Evolutionary conservation across 2,888 invertebrate species (phyloP).

Genomic region (Drosophila algonquin): DNA sequence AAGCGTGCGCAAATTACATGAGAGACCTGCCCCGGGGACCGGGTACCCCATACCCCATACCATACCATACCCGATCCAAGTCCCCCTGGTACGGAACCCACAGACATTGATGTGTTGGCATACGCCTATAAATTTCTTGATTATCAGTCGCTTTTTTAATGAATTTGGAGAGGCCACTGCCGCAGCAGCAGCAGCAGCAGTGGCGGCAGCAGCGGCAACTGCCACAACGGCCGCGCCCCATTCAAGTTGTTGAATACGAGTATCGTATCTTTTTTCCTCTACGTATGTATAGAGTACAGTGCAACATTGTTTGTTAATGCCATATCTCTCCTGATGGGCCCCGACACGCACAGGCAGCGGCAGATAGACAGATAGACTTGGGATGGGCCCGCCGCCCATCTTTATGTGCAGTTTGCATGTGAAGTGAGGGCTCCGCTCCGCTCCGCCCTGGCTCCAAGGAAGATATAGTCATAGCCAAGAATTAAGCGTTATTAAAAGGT

Average conservation of each 20-base stretch:
- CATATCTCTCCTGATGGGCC: slow-evolving; percentile 34
- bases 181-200: slow-evolving; percentile 18
- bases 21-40: slow-evolving; percentile 57
- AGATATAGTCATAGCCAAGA: slow-evolving; percentile 35
- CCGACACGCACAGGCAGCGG: slow-evolving; percentile 35
- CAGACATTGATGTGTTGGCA: slow-evolving; percentile 74
- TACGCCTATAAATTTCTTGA: slow-evolving; percentile 76
- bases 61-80: no score
- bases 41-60: not conserved
- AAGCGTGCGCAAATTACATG: slow-evolving; percentile 76
- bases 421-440: slow-evolving; percentile 34
- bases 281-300: slow-evolving; percentile 26
- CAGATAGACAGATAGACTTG: slow-evolving; percentile 30
- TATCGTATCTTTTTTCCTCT: slow-evolving; percentile 7
- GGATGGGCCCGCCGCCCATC: slow-evolving; percentile 18
- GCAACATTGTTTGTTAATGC: slow-evolving; percentile 32
- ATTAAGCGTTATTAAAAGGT: slow-evolving; percentile 17
- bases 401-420: slow-evolving; percentile 77
- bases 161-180: slow-evolving; percentile 64
- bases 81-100: slow-evolving; percentile 22
- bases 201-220: not conserved
- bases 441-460: slow-evolving; percentile 10
- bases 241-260: slow-evolving; percentile 48
- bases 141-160: slow-evolving; percentile 67
- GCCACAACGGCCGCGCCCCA: slow-evolving; percentile 20